Conservation (phyloP, 2,888 invertebrate genomes). For the Hipparchia sbordonii region DNA sequence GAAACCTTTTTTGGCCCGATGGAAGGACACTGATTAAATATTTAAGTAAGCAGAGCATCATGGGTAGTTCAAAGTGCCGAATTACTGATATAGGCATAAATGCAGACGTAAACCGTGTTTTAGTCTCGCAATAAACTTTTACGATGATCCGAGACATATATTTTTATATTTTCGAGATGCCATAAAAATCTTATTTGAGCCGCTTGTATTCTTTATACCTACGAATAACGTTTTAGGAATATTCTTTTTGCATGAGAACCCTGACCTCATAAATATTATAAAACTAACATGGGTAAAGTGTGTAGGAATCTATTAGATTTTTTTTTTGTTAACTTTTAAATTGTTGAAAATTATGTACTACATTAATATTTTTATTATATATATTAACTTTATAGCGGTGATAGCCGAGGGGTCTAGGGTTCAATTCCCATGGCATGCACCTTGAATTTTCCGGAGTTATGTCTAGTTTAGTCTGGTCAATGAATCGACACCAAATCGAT, state of each 20-base stretch:
- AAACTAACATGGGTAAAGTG: not conserved
- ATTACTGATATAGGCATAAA: conserved; percentile 42
- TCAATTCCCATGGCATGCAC: no score
- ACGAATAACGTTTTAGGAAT: conserved; percentile 23
- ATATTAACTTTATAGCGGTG: no score
- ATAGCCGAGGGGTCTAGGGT: no score
- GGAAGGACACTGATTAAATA: conserved; percentile 30
- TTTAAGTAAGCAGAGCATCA: conserved; percentile 25
- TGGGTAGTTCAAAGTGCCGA: conserved; percentile 27
- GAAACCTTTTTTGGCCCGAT: not conserved
- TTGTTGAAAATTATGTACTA: no score
- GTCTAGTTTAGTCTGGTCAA: no score
- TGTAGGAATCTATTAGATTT: not conserved
- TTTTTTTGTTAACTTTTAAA: no score
- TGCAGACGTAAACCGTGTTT: conserved; percentile 46
- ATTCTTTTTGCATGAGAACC: conserved; percentile 16
- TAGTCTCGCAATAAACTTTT: conserved; percentile 45
- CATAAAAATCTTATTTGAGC: conserved; percentile 44
- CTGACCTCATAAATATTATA: not conserved
- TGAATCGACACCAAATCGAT: no score
- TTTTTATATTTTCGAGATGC: conserved; percentile 42
- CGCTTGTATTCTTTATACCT: conserved; percentile 27
- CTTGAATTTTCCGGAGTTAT: no score
- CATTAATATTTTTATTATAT: no score
- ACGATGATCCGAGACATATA: conserved; percentile 45